phyloP scores from a whole-genome alignment of 2,113 vertebrate species.

The Phasianus colchicus region DNA sequence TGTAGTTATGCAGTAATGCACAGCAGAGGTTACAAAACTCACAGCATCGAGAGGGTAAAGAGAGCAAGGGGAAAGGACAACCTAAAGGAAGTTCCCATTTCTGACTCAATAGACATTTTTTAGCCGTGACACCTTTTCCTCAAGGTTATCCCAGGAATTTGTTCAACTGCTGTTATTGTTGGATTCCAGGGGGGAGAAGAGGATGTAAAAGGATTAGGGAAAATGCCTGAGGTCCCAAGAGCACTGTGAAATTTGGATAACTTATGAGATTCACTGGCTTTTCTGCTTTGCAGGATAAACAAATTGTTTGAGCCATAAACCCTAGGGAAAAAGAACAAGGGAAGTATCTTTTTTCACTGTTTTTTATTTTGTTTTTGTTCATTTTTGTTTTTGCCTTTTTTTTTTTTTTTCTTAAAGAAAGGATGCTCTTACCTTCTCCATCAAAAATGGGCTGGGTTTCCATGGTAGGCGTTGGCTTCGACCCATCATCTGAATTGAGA shows the following conservation, averaged over 20 bases:
- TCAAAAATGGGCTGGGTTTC: conserved; percentile 90
- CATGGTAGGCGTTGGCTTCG: conserved; percentile 95
- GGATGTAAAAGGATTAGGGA: conserved; percentile 49
- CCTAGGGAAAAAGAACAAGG: background rate
- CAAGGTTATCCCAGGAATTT: background rate
- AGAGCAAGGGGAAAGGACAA: background rate
- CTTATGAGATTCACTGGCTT: conserved; percentile 37
- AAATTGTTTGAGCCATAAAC: conserved; percentile 12
- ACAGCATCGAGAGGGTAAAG: background rate
- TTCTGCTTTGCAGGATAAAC: conserved; percentile 32
- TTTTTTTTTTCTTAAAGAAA: background rate
- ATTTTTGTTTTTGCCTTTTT: background rate
- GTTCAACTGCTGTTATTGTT: conserved; percentile 56
- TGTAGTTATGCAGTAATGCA: background rate
- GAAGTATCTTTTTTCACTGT: background rate
- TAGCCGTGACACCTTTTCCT: background rate
- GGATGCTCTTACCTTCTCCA: conserved; percentile 87
- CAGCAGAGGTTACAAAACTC: conserved; percentile 4
- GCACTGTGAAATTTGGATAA: conserved; percentile 34
- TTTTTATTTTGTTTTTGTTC: background rate
- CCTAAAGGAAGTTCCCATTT: background rate
- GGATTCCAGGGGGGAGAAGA: conserved; percentile 29
- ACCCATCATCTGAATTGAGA: conserved; percentile 99
- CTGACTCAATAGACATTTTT: background rate
- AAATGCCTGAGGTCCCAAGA: conserved; percentile 42